Evolutionary conservation across 92 coral and sea anemone genomes (phyloP).

Genomic region (Phenganax stokvisi): DNA sequence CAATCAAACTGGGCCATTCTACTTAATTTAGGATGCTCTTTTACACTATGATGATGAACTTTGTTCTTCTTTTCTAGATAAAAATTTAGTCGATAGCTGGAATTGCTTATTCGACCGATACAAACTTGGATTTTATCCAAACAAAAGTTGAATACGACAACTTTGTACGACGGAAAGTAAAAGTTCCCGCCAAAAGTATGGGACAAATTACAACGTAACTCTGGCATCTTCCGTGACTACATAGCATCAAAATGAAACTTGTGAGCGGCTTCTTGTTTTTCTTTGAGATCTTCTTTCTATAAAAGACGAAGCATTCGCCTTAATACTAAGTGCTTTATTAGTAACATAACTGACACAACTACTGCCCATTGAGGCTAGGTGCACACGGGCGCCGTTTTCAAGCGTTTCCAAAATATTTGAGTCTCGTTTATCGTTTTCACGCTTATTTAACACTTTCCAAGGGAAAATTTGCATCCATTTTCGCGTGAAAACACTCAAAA

Average conservation of each 20-base stretch:
- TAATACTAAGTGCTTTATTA: neutral
- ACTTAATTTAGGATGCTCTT: too few relatives aligned
- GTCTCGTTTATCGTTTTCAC: too few relatives aligned
- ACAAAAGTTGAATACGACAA: neutral
- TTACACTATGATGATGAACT: too few relatives aligned
- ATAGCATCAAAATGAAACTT: conserved; percentile 98
- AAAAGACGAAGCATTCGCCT: neutral
- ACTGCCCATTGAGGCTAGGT: neutral
- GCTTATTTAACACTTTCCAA: too few relatives aligned
- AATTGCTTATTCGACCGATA: too few relatives aligned
- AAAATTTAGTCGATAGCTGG: too few relatives aligned
- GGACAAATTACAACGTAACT: neutral
- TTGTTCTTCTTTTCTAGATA: too few relatives aligned
- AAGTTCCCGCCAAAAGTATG: neutral
- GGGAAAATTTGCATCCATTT: neutral
- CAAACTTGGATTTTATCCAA: too few relatives aligned
- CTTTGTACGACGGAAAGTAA: neutral
- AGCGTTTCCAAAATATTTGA: too few relatives aligned
- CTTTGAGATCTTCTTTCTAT: conserved; percentile 90
- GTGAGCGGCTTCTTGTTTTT: conserved; percentile 90
- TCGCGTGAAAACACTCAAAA: neutral
- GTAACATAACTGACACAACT: neutral
- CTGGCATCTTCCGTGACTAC: conserved; percentile 38
- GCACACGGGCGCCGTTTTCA: too few relatives aligned
- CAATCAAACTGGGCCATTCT: too few relatives aligned